Evolutionary conservation across 2,797 vertebrate species (phyloP).

Genomic region (Sebastes steindachneri): DNA sequence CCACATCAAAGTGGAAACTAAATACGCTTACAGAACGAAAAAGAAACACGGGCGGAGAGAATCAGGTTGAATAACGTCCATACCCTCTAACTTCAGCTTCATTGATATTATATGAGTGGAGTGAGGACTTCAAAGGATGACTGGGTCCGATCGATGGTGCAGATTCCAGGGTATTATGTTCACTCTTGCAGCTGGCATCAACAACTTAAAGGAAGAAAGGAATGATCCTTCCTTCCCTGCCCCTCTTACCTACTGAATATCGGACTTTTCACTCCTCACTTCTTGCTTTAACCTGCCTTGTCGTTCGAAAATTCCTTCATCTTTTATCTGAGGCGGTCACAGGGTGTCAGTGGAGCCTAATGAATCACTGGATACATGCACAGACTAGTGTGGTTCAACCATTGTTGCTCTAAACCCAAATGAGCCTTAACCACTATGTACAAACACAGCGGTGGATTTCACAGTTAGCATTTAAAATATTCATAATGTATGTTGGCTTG

Average conservation of each 20-base stretch:
- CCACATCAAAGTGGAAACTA: conserved; percentile 59
- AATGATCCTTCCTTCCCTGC: not conserved
- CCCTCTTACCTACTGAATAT: conserved; percentile 16
- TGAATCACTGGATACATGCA: conserved; percentile 30
- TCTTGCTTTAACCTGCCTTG: conserved; percentile 8
- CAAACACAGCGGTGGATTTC: conserved; percentile 66
- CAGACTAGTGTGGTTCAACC: conserved; percentile 1
- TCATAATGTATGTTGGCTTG: conserved; percentile 14
- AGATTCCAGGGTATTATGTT: conserved; percentile 58
- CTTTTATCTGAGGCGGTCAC: conserved; percentile 54
- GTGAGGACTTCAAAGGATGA: conserved; percentile 57
- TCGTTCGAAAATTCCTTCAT: conserved; percentile 37
- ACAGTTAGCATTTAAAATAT: conserved; percentile 71
- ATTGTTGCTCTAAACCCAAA: conserved; percentile 34
- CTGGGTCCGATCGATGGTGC: conserved; percentile 37
- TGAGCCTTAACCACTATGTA: conserved; percentile 46
- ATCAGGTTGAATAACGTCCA: conserved; percentile 44
- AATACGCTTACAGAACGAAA: conserved; percentile 39
- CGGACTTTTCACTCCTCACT: not conserved
- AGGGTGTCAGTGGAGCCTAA: conserved; percentile 45
- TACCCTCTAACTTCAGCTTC: conserved; percentile 36
- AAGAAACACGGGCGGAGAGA: conserved; percentile 28
- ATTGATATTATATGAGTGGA: conserved; percentile 52
- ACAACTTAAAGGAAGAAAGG: conserved; percentile 30
- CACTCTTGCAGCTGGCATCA: conserved; percentile 40